Evolutionary conservation across 2,888 invertebrate species (phyloP).

Genomic region (Pimpla rufipes): DNA sequence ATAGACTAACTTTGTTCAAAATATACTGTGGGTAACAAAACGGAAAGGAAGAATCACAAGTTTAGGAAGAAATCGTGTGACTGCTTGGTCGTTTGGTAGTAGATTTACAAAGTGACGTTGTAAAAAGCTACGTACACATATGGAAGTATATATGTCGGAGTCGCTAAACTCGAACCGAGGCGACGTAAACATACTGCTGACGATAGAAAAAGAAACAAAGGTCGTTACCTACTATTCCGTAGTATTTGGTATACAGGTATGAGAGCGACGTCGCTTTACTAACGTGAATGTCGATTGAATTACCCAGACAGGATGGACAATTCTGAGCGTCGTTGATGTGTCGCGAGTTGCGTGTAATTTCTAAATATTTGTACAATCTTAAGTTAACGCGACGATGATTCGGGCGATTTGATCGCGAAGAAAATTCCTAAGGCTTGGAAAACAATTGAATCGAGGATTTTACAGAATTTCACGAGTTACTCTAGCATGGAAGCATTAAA

Average conservation of each 20-base stretch:
- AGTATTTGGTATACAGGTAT: slow-evolving; percentile 35
- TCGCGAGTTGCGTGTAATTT: background rate
- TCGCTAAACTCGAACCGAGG: slow-evolving; percentile 22
- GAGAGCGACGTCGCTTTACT: slow-evolving; percentile 2
- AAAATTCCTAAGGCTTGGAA: slow-evolving; percentile 14
- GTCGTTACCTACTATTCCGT: slow-evolving; percentile 17
- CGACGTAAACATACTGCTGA: slow-evolving; percentile 10
- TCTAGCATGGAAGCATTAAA: slow-evolving; percentile 55
- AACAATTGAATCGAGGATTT: slow-evolving; percentile 3
- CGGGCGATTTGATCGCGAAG: background rate
- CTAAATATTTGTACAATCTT: slow-evolving; percentile 26
- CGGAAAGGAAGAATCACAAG: slow-evolving; percentile 53
- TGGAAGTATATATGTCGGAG: slow-evolving; percentile 44
- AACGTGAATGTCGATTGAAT: slow-evolving; percentile 1
- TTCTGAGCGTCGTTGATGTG: background rate
- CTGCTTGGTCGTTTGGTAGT: slow-evolving; percentile 44
- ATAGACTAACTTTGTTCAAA: slow-evolving; percentile 39
- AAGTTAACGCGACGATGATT: background rate
- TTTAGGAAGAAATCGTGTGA: slow-evolving; percentile 55
- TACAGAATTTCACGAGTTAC: background rate
- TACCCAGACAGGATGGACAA: background rate
- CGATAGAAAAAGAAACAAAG: background rate
- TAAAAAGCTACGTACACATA: slow-evolving; percentile 61
- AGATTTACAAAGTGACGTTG: slow-evolving; percentile 43
- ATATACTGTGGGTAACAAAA: slow-evolving; percentile 27